Evolutionary conservation across 2,797 vertebrate species (phyloP), one percentile per base, ranked within the genome.

Genomic region (Phataginus tetradactyla): DNA sequence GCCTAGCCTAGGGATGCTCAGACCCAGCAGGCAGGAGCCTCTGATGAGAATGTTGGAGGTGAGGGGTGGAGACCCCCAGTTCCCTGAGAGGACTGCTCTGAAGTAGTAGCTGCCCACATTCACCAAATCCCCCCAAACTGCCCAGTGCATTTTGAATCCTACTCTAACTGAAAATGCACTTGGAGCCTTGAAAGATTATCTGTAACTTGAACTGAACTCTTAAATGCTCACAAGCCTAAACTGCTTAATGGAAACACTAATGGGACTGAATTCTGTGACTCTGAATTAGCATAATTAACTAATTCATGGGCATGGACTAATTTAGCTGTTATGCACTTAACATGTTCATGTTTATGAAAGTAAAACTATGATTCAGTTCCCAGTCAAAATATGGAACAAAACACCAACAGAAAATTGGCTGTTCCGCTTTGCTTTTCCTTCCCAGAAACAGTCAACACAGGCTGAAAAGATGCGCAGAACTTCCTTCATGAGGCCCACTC

Each of bases 281-380:
- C 45, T 59, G 88, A 90, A 98, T 97, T 86, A 96, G 89, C 75
- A 92, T 25, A 96, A 96, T 92, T 92, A 92, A 86, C 49, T 81
- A 86, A 23, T 94, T 51, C 90, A 94, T 68, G 77, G 77, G 80
- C 32, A 78, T 11, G 21, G 78, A 96, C 92, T 96, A 12, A 59
- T 94, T 94, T 97, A 83, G 92, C 94, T 92, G 88, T 92, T 94
- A 96, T 77, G 85, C 77, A 92, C 72, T 95, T 95, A 95, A 94
- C 79, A 80, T 77, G 86, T 93, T 91, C 83, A 17, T 77, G 91
- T 80, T 96, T 94, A 79, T 39, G 63, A 89, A 92, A 88, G 66
- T 34, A 84, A 75, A 61, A 64, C 64, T 61, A 90, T 68, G 74
- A 96, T 95, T 94, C 79, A 86, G 95, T 61, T 85, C 69, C 77